phyloP scores from a whole-genome alignment of 2,888 invertebrate species.

The Drosophila pseudotalamancana region DNA sequence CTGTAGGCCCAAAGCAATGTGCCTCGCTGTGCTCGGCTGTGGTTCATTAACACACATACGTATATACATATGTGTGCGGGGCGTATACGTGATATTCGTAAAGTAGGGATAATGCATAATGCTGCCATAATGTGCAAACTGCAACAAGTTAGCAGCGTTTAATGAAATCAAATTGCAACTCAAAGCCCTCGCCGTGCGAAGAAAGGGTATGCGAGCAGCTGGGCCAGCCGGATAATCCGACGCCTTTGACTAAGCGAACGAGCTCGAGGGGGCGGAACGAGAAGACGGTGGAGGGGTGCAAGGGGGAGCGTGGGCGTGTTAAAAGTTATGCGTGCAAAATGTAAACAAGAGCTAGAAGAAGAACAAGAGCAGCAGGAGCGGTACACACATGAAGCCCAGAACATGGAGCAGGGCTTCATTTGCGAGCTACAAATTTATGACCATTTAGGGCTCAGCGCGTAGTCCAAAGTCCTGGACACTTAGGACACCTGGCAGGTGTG shows the following conservation, averaged over 20 bases:
- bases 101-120: conserved; percentile 53
- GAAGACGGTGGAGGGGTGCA: neutral
- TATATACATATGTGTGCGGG: conserved; percentile 28
- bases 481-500: neutral
- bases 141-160: conserved; percentile 61
- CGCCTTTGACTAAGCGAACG: neutral
- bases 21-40: neutral
- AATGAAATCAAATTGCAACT: conserved; percentile 52
- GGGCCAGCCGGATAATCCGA: conserved; percentile 14
- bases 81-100: conserved; percentile 63
- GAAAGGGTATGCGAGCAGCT: neutral
- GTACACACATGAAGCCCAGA: conserved; percentile 11
- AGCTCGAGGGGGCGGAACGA: neutral
- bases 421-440: conserved; percentile 58
- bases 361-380: neutral
- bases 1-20: neutral
- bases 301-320: conserved; percentile 26
- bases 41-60: conserved; percentile 54
- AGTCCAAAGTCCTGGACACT: conserved; percentile 10
- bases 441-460: conserved; percentile 20
- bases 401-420: conserved; percentile 50
- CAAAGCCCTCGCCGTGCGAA: neutral
- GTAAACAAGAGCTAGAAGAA: conserved; percentile 58
- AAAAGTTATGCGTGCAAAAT: conserved; percentile 51
- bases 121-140: conserved; percentile 56